Evolutionary conservation across 2,888 invertebrate genomes (phyloP), one percentile per base, ranked within the genome.

Genomic region (Himalopsyche kuldschensis): DNA sequence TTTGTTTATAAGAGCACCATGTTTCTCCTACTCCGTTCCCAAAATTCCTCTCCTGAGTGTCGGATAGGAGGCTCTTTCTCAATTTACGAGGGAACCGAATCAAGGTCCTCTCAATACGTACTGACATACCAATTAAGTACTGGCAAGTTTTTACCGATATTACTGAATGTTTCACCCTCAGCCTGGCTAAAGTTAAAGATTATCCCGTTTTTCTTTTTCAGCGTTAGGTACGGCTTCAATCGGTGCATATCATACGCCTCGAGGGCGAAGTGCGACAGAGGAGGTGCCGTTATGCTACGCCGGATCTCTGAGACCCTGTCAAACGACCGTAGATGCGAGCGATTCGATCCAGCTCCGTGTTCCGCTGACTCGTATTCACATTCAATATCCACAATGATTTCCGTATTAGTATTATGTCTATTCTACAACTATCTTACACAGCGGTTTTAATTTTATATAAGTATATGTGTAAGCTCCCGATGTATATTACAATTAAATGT

Each of bases 281-380:
- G 20, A 11, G 84, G 81, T 4, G 84, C 84, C 3, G 41, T 86
- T 17, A 41, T 86, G 69, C 82, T 86, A 15, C 75, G 85, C 6
- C 48, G 85, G 24, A 84, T 86, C 4, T 86, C 85, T 2, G 85
- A 84, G 75, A 83, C 84, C 0, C 81, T 86, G 17, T 83, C 85
- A 4, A 55, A 78, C 20, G 82, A 84, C 46, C 76, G 63, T 0
- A 48, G 80, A n/a, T 86, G 85, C 47, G 85, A 84, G 4, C 78
- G 75, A 6, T 84, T 86, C 83, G 82, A 84, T 32, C 78, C 30
- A 20, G 75, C 81, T 2, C 47, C 81, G 10, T 86, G 85, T 75
- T 80, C 83, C 1, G 78, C 83, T 4, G 55, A 24, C n/a, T 5
- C 2, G 15, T 15, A 15, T 41, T 41, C 41, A 41, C 41, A 15